A percentile compares a stretch with the other conserved stretches of the same genome.
Evolutionary conservation across 2,113 vertebrate genomes (phyloP).

Genomic region (Leucopsar rothschildi): DNA sequence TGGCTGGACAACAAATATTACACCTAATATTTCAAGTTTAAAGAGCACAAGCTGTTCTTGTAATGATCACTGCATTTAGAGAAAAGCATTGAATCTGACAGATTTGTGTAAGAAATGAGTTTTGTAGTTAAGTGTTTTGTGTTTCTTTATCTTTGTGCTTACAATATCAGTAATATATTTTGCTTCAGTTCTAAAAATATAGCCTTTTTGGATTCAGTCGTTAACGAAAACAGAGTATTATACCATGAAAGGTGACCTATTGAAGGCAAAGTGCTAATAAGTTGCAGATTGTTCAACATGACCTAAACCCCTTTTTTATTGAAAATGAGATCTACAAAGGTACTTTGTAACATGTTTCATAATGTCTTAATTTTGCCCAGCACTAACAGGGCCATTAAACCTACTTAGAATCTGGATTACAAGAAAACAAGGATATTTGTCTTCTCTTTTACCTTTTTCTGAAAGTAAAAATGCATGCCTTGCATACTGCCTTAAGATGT

Average conservation of each 20-base stretch:
- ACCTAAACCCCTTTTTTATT: constrained; percentile 46
- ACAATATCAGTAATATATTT: constrained; percentile 21
- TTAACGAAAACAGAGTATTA: constrained; percentile 55
- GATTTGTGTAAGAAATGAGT: neutral
- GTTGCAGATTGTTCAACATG: constrained; percentile 53
- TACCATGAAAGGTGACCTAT: constrained; percentile 15
- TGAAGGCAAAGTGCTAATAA: constrained; percentile 54
- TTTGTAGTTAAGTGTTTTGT: neutral
- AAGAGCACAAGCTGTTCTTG: neutral
- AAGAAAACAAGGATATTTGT: constrained; percentile 44
- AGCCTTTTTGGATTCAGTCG: neutral
- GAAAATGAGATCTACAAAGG: constrained; percentile 60
- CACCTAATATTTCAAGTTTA: neutral
- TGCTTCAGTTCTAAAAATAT: constrained; percentile 12
- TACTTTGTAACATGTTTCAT: constrained; percentile 55
- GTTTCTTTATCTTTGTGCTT: neutral
- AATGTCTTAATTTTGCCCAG: constrained; percentile 64
- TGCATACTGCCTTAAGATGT: neutral
- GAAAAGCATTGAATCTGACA: neutral
- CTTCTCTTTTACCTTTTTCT: neutral
- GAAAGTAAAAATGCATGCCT: neutral
- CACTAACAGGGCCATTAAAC: constrained; percentile 63
- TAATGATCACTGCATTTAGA: neutral
- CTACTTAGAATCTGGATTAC: constrained; percentile 57
- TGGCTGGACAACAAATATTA: neutral